Evolutionary conservation across 2,113 vertebrate genomes (phyloP).

Genomic region (Regulus satrapa): DNA sequence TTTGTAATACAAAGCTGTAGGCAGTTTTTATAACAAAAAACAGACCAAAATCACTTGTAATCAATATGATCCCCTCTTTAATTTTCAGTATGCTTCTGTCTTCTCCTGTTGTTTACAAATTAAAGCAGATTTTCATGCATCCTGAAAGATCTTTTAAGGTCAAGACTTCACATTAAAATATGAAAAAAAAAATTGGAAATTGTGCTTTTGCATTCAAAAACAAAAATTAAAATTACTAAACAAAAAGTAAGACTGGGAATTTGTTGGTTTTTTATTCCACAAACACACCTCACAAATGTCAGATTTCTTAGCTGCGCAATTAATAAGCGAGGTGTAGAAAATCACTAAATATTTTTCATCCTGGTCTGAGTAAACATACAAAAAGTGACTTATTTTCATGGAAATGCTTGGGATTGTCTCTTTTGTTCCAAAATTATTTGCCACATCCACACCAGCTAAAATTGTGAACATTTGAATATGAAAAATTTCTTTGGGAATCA

Average conservation of each 20-base stretch:
- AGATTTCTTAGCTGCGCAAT: neutral
- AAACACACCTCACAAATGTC: neutral
- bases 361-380: neutral
- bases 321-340: constrained; percentile 23
- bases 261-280: neutral
- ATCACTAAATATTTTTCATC: constrained; percentile 6
- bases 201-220: neutral
- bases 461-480: neutral
- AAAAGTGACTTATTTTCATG: constrained; percentile 33
- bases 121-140: neutral
- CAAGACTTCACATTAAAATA: neutral
- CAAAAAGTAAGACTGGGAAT: neutral
- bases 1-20: neutral
- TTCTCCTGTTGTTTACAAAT: neutral
- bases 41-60: neutral
- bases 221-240: neutral
- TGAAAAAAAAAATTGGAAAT: neutral
- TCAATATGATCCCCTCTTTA: neutral
- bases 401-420: neutral
- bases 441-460: neutral
- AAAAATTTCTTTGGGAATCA: neutral
- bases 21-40: neutral
- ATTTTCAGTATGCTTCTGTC: neutral
- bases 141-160: neutral
- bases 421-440: neutral